Evolutionary conservation across 2,888 invertebrate species (phyloP), one percentile per base, ranked within the genome.

Genomic region (Athalia cordata): DNA sequence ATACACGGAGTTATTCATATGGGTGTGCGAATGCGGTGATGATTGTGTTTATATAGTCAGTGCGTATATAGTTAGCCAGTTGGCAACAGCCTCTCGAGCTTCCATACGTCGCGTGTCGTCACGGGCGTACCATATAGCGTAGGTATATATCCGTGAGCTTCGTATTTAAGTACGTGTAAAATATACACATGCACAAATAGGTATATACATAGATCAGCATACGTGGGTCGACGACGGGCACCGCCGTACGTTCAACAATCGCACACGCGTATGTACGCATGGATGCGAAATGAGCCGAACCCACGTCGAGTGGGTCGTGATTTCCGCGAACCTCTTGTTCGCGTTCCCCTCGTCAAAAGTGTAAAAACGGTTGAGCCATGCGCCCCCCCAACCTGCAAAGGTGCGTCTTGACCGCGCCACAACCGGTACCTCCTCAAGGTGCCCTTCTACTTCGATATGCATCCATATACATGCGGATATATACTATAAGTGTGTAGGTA

Each of bases 21-120:
- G 55, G 55, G 8, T 55, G 55, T 8, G 29, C 29, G 29, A 29
- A 29, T 29, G 29, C 29, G 29, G 29, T 29, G 29, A 29, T 29
- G 29, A 29, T 29, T 29, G 29, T 29, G 29, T 29, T 29, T 29
- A 29, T 29, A 29, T 29, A 29, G 29, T 29, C 29, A 29, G 29
- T 29, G 29, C 55, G 68, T 66, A 66, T 66, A 66, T 59, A 64
- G 68, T 29, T 68, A n/a, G 77, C 80, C 83, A 82, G 83, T 82
- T 83, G 82, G 82, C 83, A 84, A 84, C 83, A 83, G 82, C 81
- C 78, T 79, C 47, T 66, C 29, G 55, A 62, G 64, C 72, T 55
- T 77, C 78, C 59, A 78, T 57, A 66, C 74, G 77, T 78, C 78
- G 59, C 72, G 76, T 55, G 68, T 68, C 68, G 52, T 68, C 29